Conservation (phyloP, 2,888 invertebrate species). For the Thalpophila matura region DNA sequence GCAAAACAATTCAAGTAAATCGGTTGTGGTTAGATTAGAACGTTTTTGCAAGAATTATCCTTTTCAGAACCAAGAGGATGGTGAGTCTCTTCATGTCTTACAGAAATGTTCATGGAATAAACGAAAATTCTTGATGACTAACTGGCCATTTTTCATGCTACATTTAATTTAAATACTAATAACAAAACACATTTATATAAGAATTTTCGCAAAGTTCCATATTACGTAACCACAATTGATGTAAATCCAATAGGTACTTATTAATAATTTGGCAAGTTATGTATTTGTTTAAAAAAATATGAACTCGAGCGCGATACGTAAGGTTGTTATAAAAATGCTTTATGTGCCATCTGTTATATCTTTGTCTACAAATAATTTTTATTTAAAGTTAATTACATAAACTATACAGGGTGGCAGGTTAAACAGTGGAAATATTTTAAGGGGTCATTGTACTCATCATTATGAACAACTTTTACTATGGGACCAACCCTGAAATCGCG, state of each 20-base stretch:
- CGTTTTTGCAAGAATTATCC: slow-evolving; percentile 85
- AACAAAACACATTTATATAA: slow-evolving; percentile 50
- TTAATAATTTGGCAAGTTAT: slow-evolving; percentile 46
- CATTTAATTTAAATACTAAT: slow-evolving; percentile 21
- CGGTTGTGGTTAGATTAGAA: slow-evolving; percentile 78
- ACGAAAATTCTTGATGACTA: slow-evolving; percentile 74
- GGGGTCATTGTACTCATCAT: too few species aligned
- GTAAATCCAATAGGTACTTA: slow-evolving; percentile 28
- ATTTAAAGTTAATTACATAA: slow-evolving; percentile 1
- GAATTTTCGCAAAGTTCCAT: slow-evolving; percentile 79
- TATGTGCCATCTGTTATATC: slow-evolving; percentile 5
- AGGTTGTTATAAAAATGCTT: slow-evolving; percentile 78
- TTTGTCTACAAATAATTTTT: background rate
- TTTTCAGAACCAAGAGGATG: slow-evolving; percentile 88
- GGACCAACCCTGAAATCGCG: too few species aligned
- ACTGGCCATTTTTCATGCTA: slow-evolving; percentile 29
- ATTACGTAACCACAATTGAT: slow-evolving; percentile 76
- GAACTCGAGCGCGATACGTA: slow-evolving; percentile 66
- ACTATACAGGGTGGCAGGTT: too few species aligned
- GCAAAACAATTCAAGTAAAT: slow-evolving; percentile 43
- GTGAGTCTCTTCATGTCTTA: slow-evolving; percentile 85
- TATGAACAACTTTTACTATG: too few species aligned
- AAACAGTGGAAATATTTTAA: too few species aligned
- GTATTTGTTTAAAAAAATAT: slow-evolving; percentile 35
- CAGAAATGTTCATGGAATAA: slow-evolving; percentile 83